A percentile compares a stretch with the other conserved stretches of the same genome.
These are phyloP conservation scores for Nebria brevicollis DNA, from an alignment of 2,888 invertebrate species.

Conservation along the genomic window DNA sequence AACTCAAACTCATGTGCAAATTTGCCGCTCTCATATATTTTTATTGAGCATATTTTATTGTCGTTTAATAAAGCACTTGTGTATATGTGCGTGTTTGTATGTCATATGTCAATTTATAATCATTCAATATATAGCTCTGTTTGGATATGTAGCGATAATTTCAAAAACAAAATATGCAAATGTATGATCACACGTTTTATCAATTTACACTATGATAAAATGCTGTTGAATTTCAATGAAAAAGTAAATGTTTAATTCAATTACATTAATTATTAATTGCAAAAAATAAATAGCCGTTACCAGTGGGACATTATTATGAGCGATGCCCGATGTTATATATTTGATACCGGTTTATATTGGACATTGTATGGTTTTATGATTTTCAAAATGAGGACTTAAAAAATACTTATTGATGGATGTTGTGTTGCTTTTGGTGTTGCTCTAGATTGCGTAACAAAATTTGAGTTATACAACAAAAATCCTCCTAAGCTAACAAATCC, in stretches of 20 bases:
- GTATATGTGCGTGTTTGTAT: not conserved
- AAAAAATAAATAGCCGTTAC: not conserved
- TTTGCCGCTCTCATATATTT: not conserved
- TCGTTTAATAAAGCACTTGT: not conserved
- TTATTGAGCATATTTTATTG: not conserved
- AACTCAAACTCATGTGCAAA: slow-evolving; percentile 24
- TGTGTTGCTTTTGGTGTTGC: no score
- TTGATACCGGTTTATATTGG: not conserved
- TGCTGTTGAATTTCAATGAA: slow-evolving; percentile 4
- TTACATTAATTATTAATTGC: slow-evolving; percentile 18
- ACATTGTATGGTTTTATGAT: no score
- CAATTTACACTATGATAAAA: slow-evolving; percentile 9
- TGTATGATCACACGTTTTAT: slow-evolving; percentile 35
- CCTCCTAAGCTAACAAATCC: no score
- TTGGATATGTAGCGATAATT: not conserved
- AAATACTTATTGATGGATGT: no score
- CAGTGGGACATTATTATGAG: not conserved
- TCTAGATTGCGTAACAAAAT: no score
- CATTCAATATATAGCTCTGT: slow-evolving; percentile 10
- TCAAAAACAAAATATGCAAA: slow-evolving; percentile 39
- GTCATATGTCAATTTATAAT: slow-evolving; percentile 29
- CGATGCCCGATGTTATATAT: not conserved
- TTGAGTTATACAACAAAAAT: no score
- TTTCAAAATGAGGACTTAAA: no score
- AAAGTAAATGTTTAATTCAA: slow-evolving; percentile 22